Conservation (phyloP, 2,888 invertebrate species). For the Spialia ferax region DNA sequence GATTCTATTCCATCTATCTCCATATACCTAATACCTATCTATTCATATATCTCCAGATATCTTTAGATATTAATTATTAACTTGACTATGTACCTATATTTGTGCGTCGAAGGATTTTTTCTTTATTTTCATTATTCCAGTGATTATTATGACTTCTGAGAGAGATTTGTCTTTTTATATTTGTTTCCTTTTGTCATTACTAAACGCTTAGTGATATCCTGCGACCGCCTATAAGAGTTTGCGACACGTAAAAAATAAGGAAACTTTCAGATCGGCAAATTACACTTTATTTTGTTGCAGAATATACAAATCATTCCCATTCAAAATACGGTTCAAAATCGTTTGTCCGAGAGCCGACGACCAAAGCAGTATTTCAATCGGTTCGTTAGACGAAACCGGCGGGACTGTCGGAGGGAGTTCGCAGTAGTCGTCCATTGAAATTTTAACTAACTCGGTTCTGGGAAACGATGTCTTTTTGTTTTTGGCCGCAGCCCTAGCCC, state of each 20-base stretch:
- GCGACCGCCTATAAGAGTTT: background rate
- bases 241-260: slow-evolving; percentile 25
- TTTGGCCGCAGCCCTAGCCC: slow-evolving; percentile 64
- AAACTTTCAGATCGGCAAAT: slow-evolving; percentile 30
- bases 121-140: too few species aligned
- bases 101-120: too few species aligned
- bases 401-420: slow-evolving; percentile 60
- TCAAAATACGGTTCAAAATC: slow-evolving; percentile 15
- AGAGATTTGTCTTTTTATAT: background rate
- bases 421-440: slow-evolving; percentile 81
- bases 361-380: slow-evolving; percentile 80
- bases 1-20: slow-evolving; percentile 57
- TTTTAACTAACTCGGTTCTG: slow-evolving; percentile 80
- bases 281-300: background rate
- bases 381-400: slow-evolving; percentile 76
- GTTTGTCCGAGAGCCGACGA: slow-evolving; percentile 46
- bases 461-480: slow-evolving; percentile 65
- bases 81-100: too few species aligned
- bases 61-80: too few species aligned
- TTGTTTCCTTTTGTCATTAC: background rate
- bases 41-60: too few species aligned
- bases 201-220: background rate
- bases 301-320: background rate
- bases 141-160: too few species aligned
- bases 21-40: background rate